Evolutionary conservation across 2,797 vertebrate genomes (phyloP), one percentile per base, ranked within the genome.

Genomic region (Rhadinocentrus ornatus): DNA sequence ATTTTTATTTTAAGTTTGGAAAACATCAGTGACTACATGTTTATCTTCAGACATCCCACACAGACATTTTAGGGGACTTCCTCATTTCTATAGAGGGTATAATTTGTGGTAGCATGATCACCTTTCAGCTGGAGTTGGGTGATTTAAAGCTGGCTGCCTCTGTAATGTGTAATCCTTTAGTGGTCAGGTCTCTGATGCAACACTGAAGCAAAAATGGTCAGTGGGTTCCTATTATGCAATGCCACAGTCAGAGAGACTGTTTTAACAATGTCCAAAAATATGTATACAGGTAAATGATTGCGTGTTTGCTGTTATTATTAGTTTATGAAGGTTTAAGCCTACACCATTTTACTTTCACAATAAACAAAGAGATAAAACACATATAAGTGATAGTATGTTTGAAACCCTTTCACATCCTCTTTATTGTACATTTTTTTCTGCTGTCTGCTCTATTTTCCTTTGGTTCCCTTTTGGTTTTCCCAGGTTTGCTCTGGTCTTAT

Each of bases 181-280:
- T n/a, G 77, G 87, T 85, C 79, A 73, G 31, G 73, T 35, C n/a
- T 82, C 82, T 94, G 91, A 93, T 92, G 89, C 88, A 93, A 93
- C 73, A 73, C 76, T 69, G 70, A 87, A 70, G 87, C 81, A 91
- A 84, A 71, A 72, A 72, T 77, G 73, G 80, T 91, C 84, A 89
- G 86, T 82, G 84, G 86, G 74, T 86, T 87, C 58, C 83, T 88
- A 75, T 86, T 90, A 86, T 84, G 39, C 62, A 57, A 20, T 27
- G 31, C 55, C 61, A 64, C 35, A 57, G 65, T 67, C 62, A 79
- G 18, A 78, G 61, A 62, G 71, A 72, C 32, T 34, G 62, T 74
- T 83, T 88, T 81, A 89, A 80, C 85, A 79, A 3, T 52, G 41
- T 66, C 79, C 76, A 78, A 74, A 84, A 83, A 81, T 84, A 88